These are phyloP conservation scores for Muscicapa comitata DNA, from an alignment of 2,797 vertebrate species.

Conservation along the genomic window DNA sequence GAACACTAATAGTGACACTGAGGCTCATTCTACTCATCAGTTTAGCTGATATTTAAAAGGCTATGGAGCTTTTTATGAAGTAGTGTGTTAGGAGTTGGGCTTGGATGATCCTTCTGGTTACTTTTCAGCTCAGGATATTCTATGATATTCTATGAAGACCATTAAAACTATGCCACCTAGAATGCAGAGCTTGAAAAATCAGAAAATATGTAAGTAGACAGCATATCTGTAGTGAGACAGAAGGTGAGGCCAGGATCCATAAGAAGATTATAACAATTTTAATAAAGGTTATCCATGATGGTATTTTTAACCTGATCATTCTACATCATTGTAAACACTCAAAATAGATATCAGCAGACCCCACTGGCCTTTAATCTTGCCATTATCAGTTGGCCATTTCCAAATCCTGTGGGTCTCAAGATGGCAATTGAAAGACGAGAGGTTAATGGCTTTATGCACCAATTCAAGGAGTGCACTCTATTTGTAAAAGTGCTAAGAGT, in stretches of 20 bases:
- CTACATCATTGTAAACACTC: not conserved
- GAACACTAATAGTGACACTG: not conserved
- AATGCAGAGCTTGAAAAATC: not conserved
- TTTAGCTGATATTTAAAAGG: not conserved
- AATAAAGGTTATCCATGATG: not conserved
- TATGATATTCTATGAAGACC: not conserved
- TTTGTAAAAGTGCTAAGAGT: slow-evolving; percentile 15
- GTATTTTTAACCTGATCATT: not conserved
- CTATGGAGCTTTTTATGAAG: not conserved
- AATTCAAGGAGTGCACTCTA: not conserved
- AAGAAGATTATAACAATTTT: not conserved
- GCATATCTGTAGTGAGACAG: not conserved
- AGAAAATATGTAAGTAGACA: not conserved
- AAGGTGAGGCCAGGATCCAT: not conserved
- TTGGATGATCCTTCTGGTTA: not conserved
- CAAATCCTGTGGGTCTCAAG: not conserved
- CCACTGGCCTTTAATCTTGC: not conserved
- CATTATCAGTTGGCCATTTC: not conserved
- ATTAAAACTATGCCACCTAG: not conserved
- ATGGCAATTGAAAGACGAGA: not conserved
- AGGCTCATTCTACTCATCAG: not conserved
- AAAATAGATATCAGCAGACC: not conserved
- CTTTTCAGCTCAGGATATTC: not conserved
- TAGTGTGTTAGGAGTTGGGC: not conserved
- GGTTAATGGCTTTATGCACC: slow-evolving; percentile 31